A percentile compares a stretch with the other conserved stretches of the same genome.
Conservation (phyloP, 2,888 invertebrate genomes). For the Xestobium rufovillosum region DNA sequence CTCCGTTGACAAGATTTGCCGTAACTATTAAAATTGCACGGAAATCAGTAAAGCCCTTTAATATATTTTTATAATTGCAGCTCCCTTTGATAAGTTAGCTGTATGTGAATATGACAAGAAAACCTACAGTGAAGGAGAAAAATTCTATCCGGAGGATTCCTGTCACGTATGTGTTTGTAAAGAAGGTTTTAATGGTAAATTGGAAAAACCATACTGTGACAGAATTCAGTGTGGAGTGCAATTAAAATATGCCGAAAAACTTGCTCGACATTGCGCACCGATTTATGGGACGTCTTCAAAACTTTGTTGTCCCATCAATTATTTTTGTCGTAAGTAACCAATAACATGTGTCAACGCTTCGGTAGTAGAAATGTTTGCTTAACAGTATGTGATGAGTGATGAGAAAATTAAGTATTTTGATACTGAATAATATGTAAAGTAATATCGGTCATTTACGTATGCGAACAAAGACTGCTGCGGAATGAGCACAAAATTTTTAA, state of each 20-base stretch:
- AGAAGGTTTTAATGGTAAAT: conserved; percentile 20
- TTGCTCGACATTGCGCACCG: conserved; percentile 17
- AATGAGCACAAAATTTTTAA: too few relatives aligned
- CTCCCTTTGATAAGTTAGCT: conserved; percentile 12
- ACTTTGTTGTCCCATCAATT: conserved; percentile 17
- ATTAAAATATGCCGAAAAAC: conserved; percentile 8
- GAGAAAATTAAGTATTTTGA: too few relatives aligned
- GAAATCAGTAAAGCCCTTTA: not conserved
- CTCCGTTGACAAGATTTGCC: conserved; percentile 17
- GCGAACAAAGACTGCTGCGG: too few relatives aligned
- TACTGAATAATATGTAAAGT: too few relatives aligned
- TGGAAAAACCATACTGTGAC: conserved; percentile 19
- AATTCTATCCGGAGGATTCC: conserved; percentile 17
- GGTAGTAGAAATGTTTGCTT: too few relatives aligned
- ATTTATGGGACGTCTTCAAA: conserved; percentile 7
- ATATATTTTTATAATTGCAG: conserved; percentile 10
- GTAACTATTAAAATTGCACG: conserved; percentile 18
- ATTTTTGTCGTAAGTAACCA: too few relatives aligned
- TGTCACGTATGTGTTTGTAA: conserved; percentile 23
- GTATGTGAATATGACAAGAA: conserved; percentile 18
- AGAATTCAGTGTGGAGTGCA: conserved; percentile 20
- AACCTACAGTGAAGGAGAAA: conserved; percentile 17
- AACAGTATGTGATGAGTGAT: too few relatives aligned
- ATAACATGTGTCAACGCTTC: too few relatives aligned
- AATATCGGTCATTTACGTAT: too few relatives aligned